phyloP scores from a whole-genome alignment of 2,888 invertebrate genomes.

The Heliothis peltigera region DNA sequence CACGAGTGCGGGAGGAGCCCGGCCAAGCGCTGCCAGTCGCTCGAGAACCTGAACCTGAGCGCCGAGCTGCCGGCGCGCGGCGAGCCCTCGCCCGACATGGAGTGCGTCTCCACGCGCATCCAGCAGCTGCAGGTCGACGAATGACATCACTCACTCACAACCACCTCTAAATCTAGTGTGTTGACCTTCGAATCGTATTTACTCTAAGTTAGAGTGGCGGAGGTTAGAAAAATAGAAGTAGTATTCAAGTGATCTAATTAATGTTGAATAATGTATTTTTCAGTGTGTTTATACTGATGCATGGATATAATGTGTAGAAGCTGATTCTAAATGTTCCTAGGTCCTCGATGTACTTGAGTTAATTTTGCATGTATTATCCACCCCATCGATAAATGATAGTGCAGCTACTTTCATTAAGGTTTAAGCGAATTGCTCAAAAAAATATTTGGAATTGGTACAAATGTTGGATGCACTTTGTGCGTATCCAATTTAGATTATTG shows the following conservation, averaged over 20 bases:
- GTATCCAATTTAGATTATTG: conserved; percentile 60
- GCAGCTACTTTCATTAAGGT: conserved; percentile 68
- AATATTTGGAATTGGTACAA: conserved; percentile 75
- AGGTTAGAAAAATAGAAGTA: conserved; percentile 70
- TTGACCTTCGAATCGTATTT: conserved; percentile 59
- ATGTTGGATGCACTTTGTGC: conserved; percentile 67
- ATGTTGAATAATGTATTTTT: conserved; percentile 78
- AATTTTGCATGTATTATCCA: conserved; percentile 73
- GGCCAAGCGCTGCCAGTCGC: conserved; percentile 90
- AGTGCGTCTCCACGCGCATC: conserved; percentile 91
- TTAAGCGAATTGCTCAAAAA: conserved; percentile 79
- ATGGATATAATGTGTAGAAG: conserved; percentile 70
- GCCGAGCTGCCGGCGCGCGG: conserved; percentile 77
- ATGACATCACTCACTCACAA: conserved; percentile 74
- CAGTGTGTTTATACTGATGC: conserved; percentile 77
- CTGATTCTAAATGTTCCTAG: conserved; percentile 82
- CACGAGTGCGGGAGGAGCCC: conserved; percentile 76
- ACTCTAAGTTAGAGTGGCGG: conserved; percentile 60
- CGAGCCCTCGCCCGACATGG: conserved; percentile 89
- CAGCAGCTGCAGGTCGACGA: conserved; percentile 91
- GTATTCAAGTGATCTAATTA: conserved; percentile 76
- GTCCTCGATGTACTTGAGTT: conserved; percentile 73
- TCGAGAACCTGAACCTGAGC: conserved; percentile 89
- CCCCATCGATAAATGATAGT: conserved; percentile 63
- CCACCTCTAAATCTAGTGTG: conserved; percentile 65